Conservation (phyloP, 2,888 invertebrate genomes). For the Hirudinaria manillensis region DNA sequence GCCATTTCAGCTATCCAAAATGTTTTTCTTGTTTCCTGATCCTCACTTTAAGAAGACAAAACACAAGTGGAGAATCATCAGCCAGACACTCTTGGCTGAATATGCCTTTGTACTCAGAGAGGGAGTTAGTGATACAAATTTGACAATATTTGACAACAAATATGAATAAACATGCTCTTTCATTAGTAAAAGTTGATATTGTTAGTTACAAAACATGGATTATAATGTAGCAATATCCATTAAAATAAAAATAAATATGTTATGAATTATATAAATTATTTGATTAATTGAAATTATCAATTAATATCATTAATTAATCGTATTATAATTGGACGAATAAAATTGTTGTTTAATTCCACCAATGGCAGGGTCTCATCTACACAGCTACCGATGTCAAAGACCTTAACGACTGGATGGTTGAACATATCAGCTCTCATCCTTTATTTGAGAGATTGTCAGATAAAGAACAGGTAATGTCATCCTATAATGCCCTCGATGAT, state of each 20-base stretch:
- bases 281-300: too few species aligned
- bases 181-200: not conserved
- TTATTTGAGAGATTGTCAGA: constrained; percentile 72
- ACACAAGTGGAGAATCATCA: constrained; percentile 98
- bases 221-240: too few species aligned
- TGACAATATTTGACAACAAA: too few species aligned
- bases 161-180: not conserved
- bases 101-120: constrained; percentile 87
- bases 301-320: too few species aligned
- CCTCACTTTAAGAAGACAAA: constrained; percentile 98
- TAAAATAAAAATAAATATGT: too few species aligned
- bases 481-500: constrained; percentile 49
- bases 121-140: constrained; percentile 61
- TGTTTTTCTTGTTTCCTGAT: constrained; percentile 98
- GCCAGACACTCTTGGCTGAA: constrained; percentile 82
- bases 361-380: constrained; percentile 75
- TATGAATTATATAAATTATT: too few species aligned
- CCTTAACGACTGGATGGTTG: constrained; percentile 91
- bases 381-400: constrained; percentile 97
- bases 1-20: constrained; percentile 70
- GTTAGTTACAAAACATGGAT: not conserved
- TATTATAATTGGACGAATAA: too few species aligned
- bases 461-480: constrained; percentile 65
- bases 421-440: constrained; percentile 82
- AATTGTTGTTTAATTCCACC: too few species aligned